These are phyloP conservation scores for Caradrina clavipalpis DNA, from an alignment of 2,888 invertebrate genomes.

Conservation along the genomic window DNA sequence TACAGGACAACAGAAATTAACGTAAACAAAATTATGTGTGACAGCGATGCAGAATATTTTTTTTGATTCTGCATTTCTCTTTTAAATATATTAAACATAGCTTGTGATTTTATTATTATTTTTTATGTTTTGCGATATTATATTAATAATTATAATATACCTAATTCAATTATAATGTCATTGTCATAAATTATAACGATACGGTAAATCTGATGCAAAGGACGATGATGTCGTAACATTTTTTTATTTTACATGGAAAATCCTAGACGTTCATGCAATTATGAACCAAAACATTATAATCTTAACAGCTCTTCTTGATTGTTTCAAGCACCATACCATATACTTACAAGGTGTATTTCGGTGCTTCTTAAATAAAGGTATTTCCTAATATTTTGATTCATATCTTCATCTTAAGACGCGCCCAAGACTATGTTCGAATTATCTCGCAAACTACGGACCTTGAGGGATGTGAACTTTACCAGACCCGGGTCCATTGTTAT, in stretches of 20 bases:
- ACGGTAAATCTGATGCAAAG: neutral
- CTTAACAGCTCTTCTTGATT: conserved; percentile 23
- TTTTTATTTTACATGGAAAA: neutral
- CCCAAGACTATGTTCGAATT: conserved; percentile 52
- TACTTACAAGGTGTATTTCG: conserved; percentile 28
- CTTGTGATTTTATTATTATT: no score
- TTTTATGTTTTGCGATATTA: no score
- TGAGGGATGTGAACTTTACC: conserved; percentile 65
- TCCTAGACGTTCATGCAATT: neutral
- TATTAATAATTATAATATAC: no score
- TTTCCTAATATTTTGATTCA: conserved; percentile 54
- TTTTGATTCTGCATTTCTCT: no score
- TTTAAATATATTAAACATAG: no score
- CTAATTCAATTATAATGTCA: no score
- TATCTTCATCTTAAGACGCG: conserved; percentile 46
- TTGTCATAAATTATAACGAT: neutral
- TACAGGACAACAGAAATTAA: no score
- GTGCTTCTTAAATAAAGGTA: conserved; percentile 26
- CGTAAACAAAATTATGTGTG: no score
- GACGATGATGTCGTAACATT: neutral
- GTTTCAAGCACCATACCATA: neutral
- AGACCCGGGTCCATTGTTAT: conserved; percentile 67
- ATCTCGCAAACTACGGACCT: conserved; percentile 58
- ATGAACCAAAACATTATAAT: conserved; percentile 18
- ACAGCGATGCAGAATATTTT: no score